Percentiles rank a stretch among this genome's conserved stretches.
phyloP scores from a whole-genome alignment of 2,797 vertebrate species.

The Urosaurus nigricauda region DNA sequence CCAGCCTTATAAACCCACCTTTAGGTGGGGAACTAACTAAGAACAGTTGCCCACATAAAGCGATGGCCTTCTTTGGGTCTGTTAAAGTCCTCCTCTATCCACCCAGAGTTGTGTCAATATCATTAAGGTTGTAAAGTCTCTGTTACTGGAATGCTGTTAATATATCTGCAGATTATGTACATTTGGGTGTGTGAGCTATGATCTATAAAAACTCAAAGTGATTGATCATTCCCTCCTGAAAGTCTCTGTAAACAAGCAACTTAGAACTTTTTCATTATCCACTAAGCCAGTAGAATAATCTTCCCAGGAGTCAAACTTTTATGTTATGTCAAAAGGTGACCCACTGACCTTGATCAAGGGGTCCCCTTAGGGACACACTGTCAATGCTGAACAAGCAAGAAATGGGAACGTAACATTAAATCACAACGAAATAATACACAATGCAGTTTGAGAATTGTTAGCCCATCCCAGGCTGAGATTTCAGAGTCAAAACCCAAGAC shows the following conservation, averaged over 20 bases:
- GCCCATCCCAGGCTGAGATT: too few species aligned
- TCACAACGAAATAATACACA: background rate
- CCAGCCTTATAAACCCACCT: background rate
- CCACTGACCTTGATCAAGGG: background rate
- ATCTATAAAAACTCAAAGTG: background rate
- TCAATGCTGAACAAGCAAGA: background rate
- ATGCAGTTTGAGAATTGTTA: background rate
- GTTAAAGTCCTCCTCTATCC: background rate
- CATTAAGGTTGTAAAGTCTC: conserved; percentile 43
- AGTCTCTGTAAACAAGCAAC: background rate
- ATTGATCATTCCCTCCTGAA: conserved; percentile 27
- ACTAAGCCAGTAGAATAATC: background rate
- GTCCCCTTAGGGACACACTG: background rate
- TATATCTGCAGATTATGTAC: background rate
- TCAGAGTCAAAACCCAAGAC: too few species aligned
- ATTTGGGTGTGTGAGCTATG: conserved; percentile 27
- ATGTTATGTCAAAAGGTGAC: accelerated
- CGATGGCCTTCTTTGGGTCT: conserved; percentile 14
- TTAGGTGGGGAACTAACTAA: background rate
- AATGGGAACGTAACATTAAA: background rate
- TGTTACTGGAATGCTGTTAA: conserved; percentile 24
- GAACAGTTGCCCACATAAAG: conserved; percentile 22
- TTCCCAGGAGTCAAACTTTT: background rate
- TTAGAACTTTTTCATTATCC: conserved; percentile 39
- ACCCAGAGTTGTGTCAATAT: conserved; percentile 24